phyloP scores from a whole-genome alignment of 2,888 invertebrate species.

The Ophion slaviceki region DNA sequence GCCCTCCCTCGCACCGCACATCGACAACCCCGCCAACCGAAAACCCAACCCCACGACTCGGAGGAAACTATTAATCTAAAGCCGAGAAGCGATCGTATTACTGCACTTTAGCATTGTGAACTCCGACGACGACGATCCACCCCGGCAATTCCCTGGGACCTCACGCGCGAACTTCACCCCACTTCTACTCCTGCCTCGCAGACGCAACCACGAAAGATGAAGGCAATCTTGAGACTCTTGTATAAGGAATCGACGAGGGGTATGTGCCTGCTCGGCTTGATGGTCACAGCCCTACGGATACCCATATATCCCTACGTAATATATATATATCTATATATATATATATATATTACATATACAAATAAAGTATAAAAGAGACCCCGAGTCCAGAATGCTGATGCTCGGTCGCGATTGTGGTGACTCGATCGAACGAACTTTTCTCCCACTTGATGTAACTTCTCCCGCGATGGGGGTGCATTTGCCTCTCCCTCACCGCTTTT shows the following conservation, averaged over 20 bases:
- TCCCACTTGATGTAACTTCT: constrained; percentile 51
- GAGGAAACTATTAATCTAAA: constrained; percentile 74
- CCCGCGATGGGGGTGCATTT: constrained; percentile 38
- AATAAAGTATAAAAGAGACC: not conserved
- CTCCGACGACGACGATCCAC: constrained; percentile 65
- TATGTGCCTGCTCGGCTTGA: constrained; percentile 19
- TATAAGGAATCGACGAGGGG: constrained; percentile 56
- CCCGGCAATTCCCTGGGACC: constrained; percentile 47
- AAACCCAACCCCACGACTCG: constrained; percentile 59
- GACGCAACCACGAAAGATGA: constrained; percentile 45
- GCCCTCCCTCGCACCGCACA: constrained; percentile 42
- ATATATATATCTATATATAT: constrained; percentile 12
- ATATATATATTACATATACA: constrained; percentile 12
- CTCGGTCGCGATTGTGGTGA: constrained; percentile 52
- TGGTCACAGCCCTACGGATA: constrained; percentile 26
- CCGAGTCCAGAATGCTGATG: constrained; percentile 46
- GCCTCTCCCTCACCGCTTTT: constrained; percentile 10
- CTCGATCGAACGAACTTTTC: constrained; percentile 57
- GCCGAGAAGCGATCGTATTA: constrained; percentile 74
- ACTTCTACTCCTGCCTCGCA: not conserved
- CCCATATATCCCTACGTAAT: not conserved
- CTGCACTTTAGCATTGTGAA: constrained; percentile 79
- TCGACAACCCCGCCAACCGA: not conserved
- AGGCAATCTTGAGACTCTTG: constrained; percentile 63
- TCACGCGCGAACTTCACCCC: constrained; percentile 19